Evolutionary conservation across 2,888 invertebrate genomes (phyloP).

Genomic region (Clunio marinus): DNA sequence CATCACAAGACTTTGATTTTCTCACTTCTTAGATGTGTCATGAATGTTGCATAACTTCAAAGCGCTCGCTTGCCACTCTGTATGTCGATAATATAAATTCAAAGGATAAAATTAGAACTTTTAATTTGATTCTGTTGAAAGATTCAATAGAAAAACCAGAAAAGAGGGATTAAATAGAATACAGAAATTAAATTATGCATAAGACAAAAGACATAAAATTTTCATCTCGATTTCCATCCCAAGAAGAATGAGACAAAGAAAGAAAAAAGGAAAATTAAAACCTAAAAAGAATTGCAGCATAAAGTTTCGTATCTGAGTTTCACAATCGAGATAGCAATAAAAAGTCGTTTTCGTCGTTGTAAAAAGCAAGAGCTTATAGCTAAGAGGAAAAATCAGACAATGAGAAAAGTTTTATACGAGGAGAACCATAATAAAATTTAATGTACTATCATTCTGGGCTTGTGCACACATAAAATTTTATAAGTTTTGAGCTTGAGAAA

Average conservation of each 20-base stretch:
- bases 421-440: conserved; percentile 37
- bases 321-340: conserved; percentile 10
- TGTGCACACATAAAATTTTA: conserved; percentile 22
- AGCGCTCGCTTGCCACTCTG: neutral
- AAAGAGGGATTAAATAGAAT: neutral
- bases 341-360: conserved; percentile 5
- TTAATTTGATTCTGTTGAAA: conserved; percentile 11
- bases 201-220: conserved; percentile 23
- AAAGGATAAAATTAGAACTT: neutral
- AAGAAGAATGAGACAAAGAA: neutral
- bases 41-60: neutral
- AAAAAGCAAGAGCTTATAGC: conserved; percentile 17
- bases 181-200: conserved; percentile 5
- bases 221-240: neutral
- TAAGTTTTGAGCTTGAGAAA: conserved; percentile 37
- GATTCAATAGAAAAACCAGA: neutral
- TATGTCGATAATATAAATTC: neutral
- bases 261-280: conserved; percentile 5
- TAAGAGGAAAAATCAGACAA: conserved; percentile 30
- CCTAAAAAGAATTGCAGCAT: conserved; percentile 13
- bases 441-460: conserved; percentile 16
- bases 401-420: conserved; percentile 24
- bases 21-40: no score
- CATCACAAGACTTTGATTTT: no score
- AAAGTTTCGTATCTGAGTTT: neutral